Evolutionary conservation across 2,797 vertebrate species (phyloP), one percentile per base, ranked within the genome.

Genomic region (Lacerta bilineata): DNA sequence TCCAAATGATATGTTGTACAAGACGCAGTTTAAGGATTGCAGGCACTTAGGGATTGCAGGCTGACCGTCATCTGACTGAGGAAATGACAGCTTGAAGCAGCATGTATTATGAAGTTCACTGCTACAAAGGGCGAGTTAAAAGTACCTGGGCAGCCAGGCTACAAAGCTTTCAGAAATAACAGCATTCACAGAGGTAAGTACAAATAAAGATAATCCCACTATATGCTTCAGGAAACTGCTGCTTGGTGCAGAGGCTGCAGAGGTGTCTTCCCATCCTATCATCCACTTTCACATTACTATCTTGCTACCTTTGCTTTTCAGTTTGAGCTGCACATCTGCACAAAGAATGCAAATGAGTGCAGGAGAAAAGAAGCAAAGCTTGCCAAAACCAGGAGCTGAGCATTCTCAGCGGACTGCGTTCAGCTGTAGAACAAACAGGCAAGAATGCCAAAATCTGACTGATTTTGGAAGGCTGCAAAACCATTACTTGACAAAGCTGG

Each of bases 41-140:
- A 61, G 59, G 59, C 59, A 33, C 33, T 33, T 9, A 61, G 59
- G 18, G 59, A 4, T 61, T 61, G 59, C 59, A 61, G 59, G 59
- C 59, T 84, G 91, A 86, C 33, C 87, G 25, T 23, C 20, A 23
- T 4, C 59, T 84, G 91, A 86, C 33, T 89, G 25, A 72, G 89
- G 83, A 75, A 68, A 8, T 6, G 64, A 27, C 36, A 68, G 59
- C 80, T 87, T 91, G 61, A 27, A 0, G 0, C 4, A 15, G 77
- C 39, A 82, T 64, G 29, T 1, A 43, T 6, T 10, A 69, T 85
- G 77, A 61, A 66, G 10, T 3, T 9, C 83, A 77, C 64, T 46
- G 9, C 88, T 0, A 0, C 76, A 83, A 61, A 66, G 83, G 88
- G 66, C 17, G 41, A 88, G 59, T 46, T 27, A 36, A 43, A 5